Evolutionary conservation across 1,140 invertebrate species (phyloP), one percentile per base, ranked within the genome.

Genomic region (Orussus abietinus): DNA sequence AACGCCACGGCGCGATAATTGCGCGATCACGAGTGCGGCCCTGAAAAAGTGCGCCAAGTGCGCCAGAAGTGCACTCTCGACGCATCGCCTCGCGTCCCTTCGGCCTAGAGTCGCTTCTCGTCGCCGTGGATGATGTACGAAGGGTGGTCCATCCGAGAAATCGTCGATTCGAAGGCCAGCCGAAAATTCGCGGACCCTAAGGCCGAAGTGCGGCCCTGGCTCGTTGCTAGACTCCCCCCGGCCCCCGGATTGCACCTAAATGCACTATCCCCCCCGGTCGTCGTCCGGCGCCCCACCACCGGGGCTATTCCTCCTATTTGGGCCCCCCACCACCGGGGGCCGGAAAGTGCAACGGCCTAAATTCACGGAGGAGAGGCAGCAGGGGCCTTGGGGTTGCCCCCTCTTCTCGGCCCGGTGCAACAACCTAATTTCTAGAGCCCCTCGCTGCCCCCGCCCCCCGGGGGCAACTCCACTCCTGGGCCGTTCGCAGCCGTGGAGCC

Each of bases 291-390:
- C 55, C 49, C 38, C 42, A 43, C 51, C 55, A 49, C 53, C 53
- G 51, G 45, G 32, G 40, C 49, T 53, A 57, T 56, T 57, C 54
- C 54, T 53, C 54, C 54, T 56, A 57, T 57, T 57, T 57, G 46
- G 53, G 53, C 50, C 54, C 53, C 54, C 54, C 53, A 57, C 54
- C 49, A 57, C 45, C 30, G 28, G 38, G 54, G 38, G 34, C 63
- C 66, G 62, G 70, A 73, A 73, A 73, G 70, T 72, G 69, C 70
- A 72, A 72, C 69, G 69, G 68, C 69, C 69, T 74, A 74, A 74
- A 74, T 74, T 70, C 56, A 57, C 55, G 55, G 51, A 57, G 56
- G 60, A 59, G 63, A 62, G 57, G 57, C 64, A 63, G 59, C 62
- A 62, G 65, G 68, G 70, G 66, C 70, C 70, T 73, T 73, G 66